Conservation (phyloP, 2,888 invertebrate species). For the Diabrotica balteata region DNA sequence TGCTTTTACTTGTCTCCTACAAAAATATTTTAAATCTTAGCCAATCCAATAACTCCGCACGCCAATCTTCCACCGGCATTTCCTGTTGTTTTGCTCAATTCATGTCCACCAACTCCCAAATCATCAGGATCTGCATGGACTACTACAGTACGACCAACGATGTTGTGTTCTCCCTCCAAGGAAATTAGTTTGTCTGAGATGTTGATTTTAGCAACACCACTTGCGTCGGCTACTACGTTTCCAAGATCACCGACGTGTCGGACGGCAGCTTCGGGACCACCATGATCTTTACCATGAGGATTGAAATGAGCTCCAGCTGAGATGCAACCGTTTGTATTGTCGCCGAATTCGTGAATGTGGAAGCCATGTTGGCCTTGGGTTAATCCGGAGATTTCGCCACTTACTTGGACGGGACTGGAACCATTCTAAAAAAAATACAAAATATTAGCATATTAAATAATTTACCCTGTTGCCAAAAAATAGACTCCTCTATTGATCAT, state of each 20-base stretch:
- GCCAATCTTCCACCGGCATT: constrained; percentile 92
- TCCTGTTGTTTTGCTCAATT: constrained; percentile 91
- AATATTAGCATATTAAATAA: no score
- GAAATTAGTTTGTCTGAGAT: constrained; percentile 71
- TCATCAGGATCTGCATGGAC: constrained; percentile 95
- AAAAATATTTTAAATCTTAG: constrained; percentile 55
- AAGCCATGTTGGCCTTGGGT: constrained; percentile 84
- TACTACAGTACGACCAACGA: constrained; percentile 85
- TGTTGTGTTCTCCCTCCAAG: constrained; percentile 74
- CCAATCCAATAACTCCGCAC: constrained; percentile 87
- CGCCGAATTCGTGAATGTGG: constrained; percentile 96
- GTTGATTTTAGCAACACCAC: constrained; percentile 72
- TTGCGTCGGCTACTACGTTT: constrained; percentile 70
- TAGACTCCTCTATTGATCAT: no score
- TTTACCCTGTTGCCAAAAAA: no score
- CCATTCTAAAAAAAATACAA: constrained; percentile 48
- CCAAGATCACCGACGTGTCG: constrained; percentile 89
- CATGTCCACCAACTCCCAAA: constrained; percentile 87
- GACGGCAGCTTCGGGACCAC: constrained; percentile 73
- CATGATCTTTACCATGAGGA: constrained; percentile 82
- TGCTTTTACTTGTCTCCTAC: no score
- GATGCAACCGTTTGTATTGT: constrained; percentile 94
- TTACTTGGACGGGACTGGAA: constrained; percentile 75
- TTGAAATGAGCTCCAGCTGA: constrained; percentile 96
- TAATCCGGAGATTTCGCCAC: constrained; percentile 83